Evolutionary conservation across 2,113 vertebrate species (phyloP).

Genomic region (Tragelaphus buxtoni): DNA sequence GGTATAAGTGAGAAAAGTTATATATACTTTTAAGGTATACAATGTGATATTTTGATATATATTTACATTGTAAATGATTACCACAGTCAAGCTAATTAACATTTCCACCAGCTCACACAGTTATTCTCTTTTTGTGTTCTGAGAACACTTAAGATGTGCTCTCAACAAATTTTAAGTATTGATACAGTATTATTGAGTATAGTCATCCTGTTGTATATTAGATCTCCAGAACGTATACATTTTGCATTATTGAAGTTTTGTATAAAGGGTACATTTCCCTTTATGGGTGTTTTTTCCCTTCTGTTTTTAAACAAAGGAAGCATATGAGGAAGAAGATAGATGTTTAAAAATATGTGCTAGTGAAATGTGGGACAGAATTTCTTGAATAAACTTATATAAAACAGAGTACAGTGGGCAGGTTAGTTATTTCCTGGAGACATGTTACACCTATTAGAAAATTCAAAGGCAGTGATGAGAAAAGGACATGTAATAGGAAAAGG

Average conservation of each 20-base stretch:
- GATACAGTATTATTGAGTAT: background rate
- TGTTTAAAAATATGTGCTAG: background rate
- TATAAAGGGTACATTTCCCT: background rate
- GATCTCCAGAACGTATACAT: background rate
- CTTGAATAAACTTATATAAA: background rate
- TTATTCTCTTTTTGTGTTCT: background rate
- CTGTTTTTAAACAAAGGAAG: background rate
- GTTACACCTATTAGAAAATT: background rate
- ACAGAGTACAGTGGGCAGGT: background rate
- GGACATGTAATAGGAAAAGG: background rate
- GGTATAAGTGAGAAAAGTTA: background rate
- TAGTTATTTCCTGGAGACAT: background rate
- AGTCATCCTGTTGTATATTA: background rate
- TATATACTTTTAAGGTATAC: background rate
- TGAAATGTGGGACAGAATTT: background rate
- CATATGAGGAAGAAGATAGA: background rate
- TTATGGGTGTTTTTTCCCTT: background rate
- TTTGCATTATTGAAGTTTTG: background rate
- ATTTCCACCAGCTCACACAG: background rate
- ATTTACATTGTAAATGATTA: background rate
- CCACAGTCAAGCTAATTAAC: background rate
- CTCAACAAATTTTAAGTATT: background rate
- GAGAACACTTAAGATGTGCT: background rate
- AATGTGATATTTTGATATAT: background rate
- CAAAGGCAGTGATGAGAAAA: background rate